phyloP scores from a whole-genome alignment of 2,888 invertebrate genomes.

The Dendrolimus pini region DNA sequence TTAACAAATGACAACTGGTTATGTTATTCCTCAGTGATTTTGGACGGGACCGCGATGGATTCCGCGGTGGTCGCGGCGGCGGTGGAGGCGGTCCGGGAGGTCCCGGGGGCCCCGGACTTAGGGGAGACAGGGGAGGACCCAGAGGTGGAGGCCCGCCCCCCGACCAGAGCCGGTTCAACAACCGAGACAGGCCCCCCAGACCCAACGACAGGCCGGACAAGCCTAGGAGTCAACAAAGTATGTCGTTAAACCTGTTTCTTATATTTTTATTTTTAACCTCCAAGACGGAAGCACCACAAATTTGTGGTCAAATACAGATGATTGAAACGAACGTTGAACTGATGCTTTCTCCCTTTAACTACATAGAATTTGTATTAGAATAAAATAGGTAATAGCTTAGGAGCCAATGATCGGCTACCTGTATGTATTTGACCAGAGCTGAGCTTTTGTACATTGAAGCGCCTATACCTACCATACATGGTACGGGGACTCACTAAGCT shows the following conservation, averaged over 20 bases:
- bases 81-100: slow-evolving; percentile 14
- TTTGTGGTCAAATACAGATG: no score
- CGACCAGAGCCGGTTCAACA: slow-evolving; percentile 17
- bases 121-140: slow-evolving; percentile 14
- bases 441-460: no score
- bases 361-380: no score
- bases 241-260: neutral
- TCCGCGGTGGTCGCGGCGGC: slow-evolving; percentile 38
- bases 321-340: no score
- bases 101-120: slow-evolving; percentile 8
- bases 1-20: neutral
- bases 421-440: no score
- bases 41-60: slow-evolving; percentile 37
- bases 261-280: neutral
- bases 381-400: no score
- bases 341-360: no score
- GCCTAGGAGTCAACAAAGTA: slow-evolving; percentile 17
- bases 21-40: slow-evolving; percentile 12
- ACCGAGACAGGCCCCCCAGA: slow-evolving; percentile 17
- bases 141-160: slow-evolving; percentile 9
- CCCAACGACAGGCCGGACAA: slow-evolving; percentile 15
- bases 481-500: no score
- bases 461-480: no score
- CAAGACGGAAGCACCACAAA: no score
- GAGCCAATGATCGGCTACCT: no score